Conservation (phyloP, 2,888 invertebrate genomes). For the Galerucella calmariensis region DNA sequence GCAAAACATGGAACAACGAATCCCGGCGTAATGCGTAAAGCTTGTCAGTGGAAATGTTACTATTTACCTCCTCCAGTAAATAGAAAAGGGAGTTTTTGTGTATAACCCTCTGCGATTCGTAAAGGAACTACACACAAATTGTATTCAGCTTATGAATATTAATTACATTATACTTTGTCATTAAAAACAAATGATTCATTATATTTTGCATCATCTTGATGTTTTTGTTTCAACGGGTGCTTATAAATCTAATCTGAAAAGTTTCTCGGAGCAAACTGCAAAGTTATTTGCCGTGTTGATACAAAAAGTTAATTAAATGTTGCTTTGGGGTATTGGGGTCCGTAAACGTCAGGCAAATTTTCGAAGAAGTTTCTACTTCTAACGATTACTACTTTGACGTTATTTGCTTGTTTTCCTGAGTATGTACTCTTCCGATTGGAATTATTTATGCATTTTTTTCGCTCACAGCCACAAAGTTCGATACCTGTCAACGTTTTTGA, state of each 20-base stretch:
- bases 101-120: conserved; percentile 37
- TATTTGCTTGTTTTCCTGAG: background rate
- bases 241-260: conserved; percentile 39
- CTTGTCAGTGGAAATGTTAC: conserved; percentile 51
- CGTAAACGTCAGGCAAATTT: conserved; percentile 17
- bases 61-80: conserved; percentile 49
- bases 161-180: conserved; percentile 46
- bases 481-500: background rate
- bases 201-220: conserved; percentile 41
- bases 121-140: conserved; percentile 37
- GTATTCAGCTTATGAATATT: conserved; percentile 50
- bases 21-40: conserved; percentile 52
- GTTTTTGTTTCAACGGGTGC: conserved; percentile 35
- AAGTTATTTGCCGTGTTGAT: conserved; percentile 17
- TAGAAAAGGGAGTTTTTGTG: conserved; percentile 47
- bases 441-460: background rate
- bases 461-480: background rate
- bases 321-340: conserved; percentile 4
- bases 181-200: conserved; percentile 51
- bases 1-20: conserved; percentile 30
- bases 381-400: background rate
- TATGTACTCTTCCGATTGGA: too few species aligned
- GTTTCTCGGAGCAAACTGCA: conserved; percentile 17
- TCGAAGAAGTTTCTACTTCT: background rate
- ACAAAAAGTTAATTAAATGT: conserved; percentile 32